These are phyloP conservation scores for Eulimnadia texana DNA, from an alignment of 1,140 invertebrate genomes.

Conservation along the genomic window DNA sequence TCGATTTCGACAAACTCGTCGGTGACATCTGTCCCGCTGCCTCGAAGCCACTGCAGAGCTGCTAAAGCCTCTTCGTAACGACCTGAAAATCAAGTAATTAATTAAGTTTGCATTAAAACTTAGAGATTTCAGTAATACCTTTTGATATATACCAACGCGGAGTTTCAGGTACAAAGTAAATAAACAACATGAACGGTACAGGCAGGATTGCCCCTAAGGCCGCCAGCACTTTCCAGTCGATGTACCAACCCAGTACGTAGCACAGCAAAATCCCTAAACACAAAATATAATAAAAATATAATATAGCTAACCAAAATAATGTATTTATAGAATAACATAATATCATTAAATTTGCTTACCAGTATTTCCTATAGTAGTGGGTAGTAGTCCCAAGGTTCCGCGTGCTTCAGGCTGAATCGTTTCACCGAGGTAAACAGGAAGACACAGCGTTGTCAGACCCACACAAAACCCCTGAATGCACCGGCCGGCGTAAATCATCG, in stretches of 20 bases:
- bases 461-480: constrained; percentile 67
- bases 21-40: constrained; percentile 50
- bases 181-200: constrained; percentile 56
- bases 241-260: constrained; percentile 53
- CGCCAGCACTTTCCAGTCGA: constrained; percentile 66
- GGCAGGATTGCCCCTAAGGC: constrained; percentile 57
- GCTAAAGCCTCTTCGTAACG: constrained; percentile 53
- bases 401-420: constrained; percentile 77
- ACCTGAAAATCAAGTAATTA: constrained; percentile 19
- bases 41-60: constrained; percentile 62
- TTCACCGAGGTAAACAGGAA: constrained; percentile 86
- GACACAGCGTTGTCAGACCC: constrained; percentile 63
- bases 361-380: constrained; percentile 77
- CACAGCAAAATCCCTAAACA: constrained; percentile 54
- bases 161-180: constrained; percentile 75
- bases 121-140: no score
- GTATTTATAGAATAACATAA: no score
- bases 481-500: constrained; percentile 57
- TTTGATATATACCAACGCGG: constrained; percentile 76
- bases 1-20: constrained; percentile 64
- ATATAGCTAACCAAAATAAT: no score
- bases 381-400: constrained; percentile 68
- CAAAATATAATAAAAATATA: neutral
- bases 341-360: no score
- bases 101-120: no score